A percentile compares a stretch with the other conserved stretches of the same genome.
These are phyloP conservation scores for Chondrosia reniformis DNA, from an alignment of 37 sponge, comb jelly and placozoan genomes.

Conservation along the genomic window DNA sequence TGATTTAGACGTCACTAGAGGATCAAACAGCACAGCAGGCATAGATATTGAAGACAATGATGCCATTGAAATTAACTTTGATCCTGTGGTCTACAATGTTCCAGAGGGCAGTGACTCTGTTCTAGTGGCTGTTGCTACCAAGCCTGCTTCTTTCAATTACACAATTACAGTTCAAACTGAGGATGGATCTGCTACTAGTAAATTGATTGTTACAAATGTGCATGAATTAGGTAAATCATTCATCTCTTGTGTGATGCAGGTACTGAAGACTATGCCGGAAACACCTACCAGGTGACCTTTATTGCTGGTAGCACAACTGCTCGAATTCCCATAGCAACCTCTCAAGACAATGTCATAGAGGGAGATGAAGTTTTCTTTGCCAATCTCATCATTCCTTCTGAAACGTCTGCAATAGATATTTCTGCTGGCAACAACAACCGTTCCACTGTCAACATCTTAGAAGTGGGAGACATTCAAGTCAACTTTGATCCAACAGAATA, in stretches of 20 bases:
- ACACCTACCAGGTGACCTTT: neutral
- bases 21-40: neutral
- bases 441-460: conserved; percentile 1
- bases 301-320: neutral
- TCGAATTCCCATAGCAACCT: neutral
- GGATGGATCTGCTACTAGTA: conserved; percentile 44
- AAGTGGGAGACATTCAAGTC: neutral
- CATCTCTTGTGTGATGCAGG: neutral
- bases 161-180: conserved; percentile 13
- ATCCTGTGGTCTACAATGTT: neutral
- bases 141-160: neutral
- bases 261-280: neutral
- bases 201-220: neutral
- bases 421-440: neutral
- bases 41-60: conserved; percentile 35
- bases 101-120: neutral
- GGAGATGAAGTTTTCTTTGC: conserved; percentile 9
- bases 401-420: neutral
- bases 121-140: neutral
- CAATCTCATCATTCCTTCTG: neutral
- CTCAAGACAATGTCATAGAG: neutral
- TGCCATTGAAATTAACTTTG: neutral
- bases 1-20: neutral
- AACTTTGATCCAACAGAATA: neutral
- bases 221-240: neutral